Conservation (phyloP, 1,140 invertebrate species). For the Megathymus violae region DNA sequence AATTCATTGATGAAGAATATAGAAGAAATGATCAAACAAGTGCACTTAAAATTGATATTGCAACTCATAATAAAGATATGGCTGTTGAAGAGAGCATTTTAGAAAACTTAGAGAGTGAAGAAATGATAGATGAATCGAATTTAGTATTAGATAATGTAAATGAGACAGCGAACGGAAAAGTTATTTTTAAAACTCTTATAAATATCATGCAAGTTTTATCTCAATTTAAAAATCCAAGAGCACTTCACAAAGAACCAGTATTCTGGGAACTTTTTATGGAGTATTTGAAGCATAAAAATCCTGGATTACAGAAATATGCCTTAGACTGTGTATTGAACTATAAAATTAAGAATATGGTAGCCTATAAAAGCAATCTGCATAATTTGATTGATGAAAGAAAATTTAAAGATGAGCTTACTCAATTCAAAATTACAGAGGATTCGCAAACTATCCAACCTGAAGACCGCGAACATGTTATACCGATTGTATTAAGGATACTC, state of each 20-base stretch:
- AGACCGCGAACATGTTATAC: slow-evolving; percentile 90
- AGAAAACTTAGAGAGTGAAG: slow-evolving; percentile 37
- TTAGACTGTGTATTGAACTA: slow-evolving; percentile 94
- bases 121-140: slow-evolving; percentile 52
- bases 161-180: slow-evolving; percentile 76
- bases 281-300: slow-evolving; percentile 90
- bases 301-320: slow-evolving; percentile 92
- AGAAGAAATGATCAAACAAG: slow-evolving; percentile 64
- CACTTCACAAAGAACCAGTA: slow-evolving; percentile 89
- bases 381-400: slow-evolving; percentile 93
- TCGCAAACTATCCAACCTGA: slow-evolving; percentile 87
- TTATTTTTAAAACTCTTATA: slow-evolving; percentile 87
- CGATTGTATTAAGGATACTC: slow-evolving; percentile 92
- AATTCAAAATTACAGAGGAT: slow-evolving; percentile 90
- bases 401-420: slow-evolving; percentile 92
- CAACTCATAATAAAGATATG: slow-evolving; percentile 55
- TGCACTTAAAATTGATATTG: slow-evolving; percentile 68
- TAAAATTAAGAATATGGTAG: slow-evolving; percentile 88
- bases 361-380: slow-evolving; percentile 91
- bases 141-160: slow-evolving; percentile 45
- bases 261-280: slow-evolving; percentile 90
- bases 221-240: slow-evolving; percentile 92
- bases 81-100: slow-evolving; percentile 40
- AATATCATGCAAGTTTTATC: slow-evolving; percentile 91
- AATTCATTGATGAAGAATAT: slow-evolving; percentile 89